Evolutionary conservation across 64 coral and sea anemone species (phyloP), one percentile per base, ranked within the genome.

Genomic region (Anthopleura sola): DNA sequence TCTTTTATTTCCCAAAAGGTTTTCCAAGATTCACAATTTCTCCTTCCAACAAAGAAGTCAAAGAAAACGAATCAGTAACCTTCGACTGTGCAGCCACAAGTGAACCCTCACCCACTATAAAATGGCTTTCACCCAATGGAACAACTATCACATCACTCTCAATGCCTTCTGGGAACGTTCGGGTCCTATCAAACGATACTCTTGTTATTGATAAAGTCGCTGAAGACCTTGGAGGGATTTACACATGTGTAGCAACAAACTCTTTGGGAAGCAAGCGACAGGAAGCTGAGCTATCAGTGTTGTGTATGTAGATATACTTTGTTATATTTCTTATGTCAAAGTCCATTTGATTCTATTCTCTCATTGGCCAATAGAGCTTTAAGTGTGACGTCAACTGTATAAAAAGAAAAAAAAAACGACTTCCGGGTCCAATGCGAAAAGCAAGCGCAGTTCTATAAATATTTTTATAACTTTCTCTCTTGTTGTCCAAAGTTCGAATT

Each of bases 131-230:
- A 60, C 90, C 94, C 24, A 87, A 34, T 85, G 90, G 94, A 37
- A 81, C 37, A 19, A 60, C 36, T 5, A 8, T 92, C 17, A 87
- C 87, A 21, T 6, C 51, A 28, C 44, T 55, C 10, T 80, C 75
- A 8, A 56, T 58, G n/a, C 69, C 68, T 5, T 85, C 68, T 21
- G 85, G 84, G 31, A 44, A 62, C 37, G 68, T 83, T 36, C 68
- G 56, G 60, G 90, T 96, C 24, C 80, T 92, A 54, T 60, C 84
- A 36, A 96, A 96, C 85, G 74, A 96, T 49, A 91, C 94, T 17
- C 82, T 96, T 23, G 74, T 57, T 10, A 89, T 96, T 36, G 80
- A 51, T 14, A 92, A 75, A 57, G 84, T 87, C 29, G 78, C 74
- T 78, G 87, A 64, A 44, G 36, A 36, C 60, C 78, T 90, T 68